Evolutionary conservation across 1,140 invertebrate species (phyloP).

Genomic region (Aporrectodea caliginosa): DNA sequence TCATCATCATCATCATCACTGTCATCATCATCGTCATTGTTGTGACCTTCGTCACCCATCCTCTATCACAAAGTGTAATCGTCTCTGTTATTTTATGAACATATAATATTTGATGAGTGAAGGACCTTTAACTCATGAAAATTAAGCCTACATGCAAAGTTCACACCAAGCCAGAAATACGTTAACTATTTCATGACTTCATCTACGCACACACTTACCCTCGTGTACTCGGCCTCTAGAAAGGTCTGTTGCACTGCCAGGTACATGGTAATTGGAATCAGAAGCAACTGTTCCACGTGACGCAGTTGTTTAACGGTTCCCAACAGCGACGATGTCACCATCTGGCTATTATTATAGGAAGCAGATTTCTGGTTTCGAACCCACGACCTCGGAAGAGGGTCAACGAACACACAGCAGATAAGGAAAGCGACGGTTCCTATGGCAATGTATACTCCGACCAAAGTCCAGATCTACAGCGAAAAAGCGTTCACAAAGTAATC

Average conservation of each 20-base stretch:
- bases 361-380: not conserved
- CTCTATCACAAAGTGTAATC: no score
- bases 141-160: no score
- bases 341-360: not conserved
- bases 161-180: no score
- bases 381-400: slow-evolving; percentile 57
- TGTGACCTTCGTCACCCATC: no score
- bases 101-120: no score
- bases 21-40: no score
- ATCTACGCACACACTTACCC: no score
- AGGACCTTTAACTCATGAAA: no score
- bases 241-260: slow-evolving; percentile 96
- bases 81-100: no score
- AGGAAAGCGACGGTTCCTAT: slow-evolving; percentile 79
- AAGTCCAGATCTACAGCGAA: slow-evolving; percentile 62
- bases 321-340: slow-evolving; percentile 48
- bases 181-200: no score
- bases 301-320: slow-evolving; percentile 12
- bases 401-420: slow-evolving; percentile 80
- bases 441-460: slow-evolving; percentile 80
- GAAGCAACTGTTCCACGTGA: slow-evolving; percentile 73
- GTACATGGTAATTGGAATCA: slow-evolving; percentile 92
- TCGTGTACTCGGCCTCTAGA: slow-evolving; percentile 88
- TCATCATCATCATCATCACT: no score
- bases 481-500: no score